Evolutionary conservation across 2,888 invertebrate genomes (phyloP).

Genomic region (Meta bourneti): DNA sequence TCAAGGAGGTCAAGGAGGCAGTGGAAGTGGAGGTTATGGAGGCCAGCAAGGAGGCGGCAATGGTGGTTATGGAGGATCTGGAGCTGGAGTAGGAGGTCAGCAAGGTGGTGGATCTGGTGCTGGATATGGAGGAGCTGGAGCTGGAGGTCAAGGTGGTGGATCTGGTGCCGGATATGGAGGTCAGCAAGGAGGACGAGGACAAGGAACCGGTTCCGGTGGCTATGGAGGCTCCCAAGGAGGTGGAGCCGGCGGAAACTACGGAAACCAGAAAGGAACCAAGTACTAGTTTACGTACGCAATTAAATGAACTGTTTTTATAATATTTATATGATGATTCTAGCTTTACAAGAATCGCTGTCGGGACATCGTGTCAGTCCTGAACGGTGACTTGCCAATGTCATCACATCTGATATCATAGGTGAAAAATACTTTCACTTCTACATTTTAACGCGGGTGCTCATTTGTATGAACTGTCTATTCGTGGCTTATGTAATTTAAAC

Average conservation of each 20-base stretch:
- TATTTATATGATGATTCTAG: slow-evolving; percentile 50
- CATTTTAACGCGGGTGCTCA: slow-evolving; percentile 63
- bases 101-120: slow-evolving; percentile 15
- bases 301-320: slow-evolving; percentile 42
- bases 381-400: slow-evolving; percentile 62
- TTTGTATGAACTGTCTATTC: slow-evolving; percentile 62
- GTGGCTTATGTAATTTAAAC: slow-evolving; percentile 61
- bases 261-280: slow-evolving; percentile 73
- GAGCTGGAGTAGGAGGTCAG: slow-evolving; percentile 20
- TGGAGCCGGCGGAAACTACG: slow-evolving; percentile 27
- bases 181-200: slow-evolving; percentile 40
- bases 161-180: slow-evolving; percentile 4
- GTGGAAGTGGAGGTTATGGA: not conserved
- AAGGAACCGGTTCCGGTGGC: slow-evolving; percentile 10
- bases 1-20: slow-evolving; percentile 18
- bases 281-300: slow-evolving; percentile 40
- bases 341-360: slow-evolving; percentile 65
- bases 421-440: slow-evolving; percentile 41
- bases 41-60: slow-evolving; percentile 14
- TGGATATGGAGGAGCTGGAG: slow-evolving; percentile 30
- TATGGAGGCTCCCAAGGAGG: slow-evolving; percentile 38
- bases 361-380: slow-evolving; percentile 72
- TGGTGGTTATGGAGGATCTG: slow-evolving; percentile 14
- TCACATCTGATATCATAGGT: slow-evolving; percentile 38
- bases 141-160: slow-evolving; percentile 31